Evolutionary conservation across 2,797 vertebrate species (phyloP).

Genomic region (Anguilla marmorata): DNA sequence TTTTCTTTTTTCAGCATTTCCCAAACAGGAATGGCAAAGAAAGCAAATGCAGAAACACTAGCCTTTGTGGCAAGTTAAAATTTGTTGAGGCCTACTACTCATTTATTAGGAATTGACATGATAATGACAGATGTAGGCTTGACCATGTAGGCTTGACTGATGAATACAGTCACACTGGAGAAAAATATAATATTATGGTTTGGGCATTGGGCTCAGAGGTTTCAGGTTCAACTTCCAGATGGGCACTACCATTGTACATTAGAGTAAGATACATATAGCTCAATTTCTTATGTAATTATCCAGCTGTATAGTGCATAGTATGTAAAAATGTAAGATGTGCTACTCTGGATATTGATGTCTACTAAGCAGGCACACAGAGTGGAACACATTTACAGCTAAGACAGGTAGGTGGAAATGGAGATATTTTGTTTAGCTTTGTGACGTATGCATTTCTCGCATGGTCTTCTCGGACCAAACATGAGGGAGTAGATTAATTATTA

Average conservation of each 20-base stretch:
- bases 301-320: no score
- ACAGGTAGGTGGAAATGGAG: no score
- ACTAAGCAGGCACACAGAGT: no score
- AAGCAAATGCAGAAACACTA: neutral
- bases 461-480: neutral
- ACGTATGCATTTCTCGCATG: neutral
- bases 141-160: neutral
- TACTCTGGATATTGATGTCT: no score
- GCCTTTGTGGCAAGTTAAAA: neutral
- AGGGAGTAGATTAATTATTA: neutral
- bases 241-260: neutral
- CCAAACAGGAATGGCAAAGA: neutral
- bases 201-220: no score
- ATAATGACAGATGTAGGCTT: neutral
- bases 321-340: no score
- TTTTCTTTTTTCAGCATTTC: neutral
- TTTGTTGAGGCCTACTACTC: neutral
- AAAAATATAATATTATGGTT: no score
- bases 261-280: neutral
- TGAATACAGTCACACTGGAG: neutral
- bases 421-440: no score
- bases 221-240: neutral
- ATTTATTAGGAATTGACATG: neutral
- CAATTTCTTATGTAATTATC: neutral
- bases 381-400: no score